Base-by-base conservation (phyloP, 2,113 vertebrate species). In the Baryphthengus martii region DNA sequence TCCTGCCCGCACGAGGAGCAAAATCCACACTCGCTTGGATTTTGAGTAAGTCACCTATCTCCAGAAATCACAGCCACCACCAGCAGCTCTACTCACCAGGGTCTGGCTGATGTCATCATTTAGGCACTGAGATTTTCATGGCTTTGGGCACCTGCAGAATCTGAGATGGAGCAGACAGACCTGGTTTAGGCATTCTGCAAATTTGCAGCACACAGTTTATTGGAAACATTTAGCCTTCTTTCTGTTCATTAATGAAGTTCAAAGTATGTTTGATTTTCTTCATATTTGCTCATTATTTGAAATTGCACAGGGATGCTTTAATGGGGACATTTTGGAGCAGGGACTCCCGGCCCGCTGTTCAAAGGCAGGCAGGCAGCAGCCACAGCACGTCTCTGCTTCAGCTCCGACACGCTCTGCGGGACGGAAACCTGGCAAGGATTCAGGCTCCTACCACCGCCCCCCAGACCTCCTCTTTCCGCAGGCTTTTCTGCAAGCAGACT, bases 191-290 rank as follows among this genome's bases (percentile, higher is more conserved):
- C 5, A 88, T 61, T 29, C 79, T 11, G 79, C 8, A 3, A 31
- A 67, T 87, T 61, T 12, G 19, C 88, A 78, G 85, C 52, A 61
- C 86, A 28, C 33, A 12, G 65, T 68, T 93, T 72, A 90, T 56
- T 45, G 65, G 83, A 84, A 95, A 78, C 73, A 68, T 85, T 95
- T 94, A 95, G 25, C 68, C 31, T n/a, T 75, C 77, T 89, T 78
- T 76, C 76, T 39, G 31, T 61, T 95, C 75, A 19, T 93, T 95
- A 97, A 72, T 6, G 4, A 72, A 92, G 61, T 92, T 90, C 93
- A 93, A 97, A 93, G 53, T 7, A 21, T 85, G n/a, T 96, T 95
- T 92, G 88, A 81, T 96, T 95, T 92, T 39, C 70, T 71, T 67
- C 52, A 3, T 94, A 71, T 93, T 92, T 96, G 88, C 86, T 95